Conservation (phyloP, 30 jellyfish, hydroid and myxozoan genomes). For the Mastigias papua region DNA sequence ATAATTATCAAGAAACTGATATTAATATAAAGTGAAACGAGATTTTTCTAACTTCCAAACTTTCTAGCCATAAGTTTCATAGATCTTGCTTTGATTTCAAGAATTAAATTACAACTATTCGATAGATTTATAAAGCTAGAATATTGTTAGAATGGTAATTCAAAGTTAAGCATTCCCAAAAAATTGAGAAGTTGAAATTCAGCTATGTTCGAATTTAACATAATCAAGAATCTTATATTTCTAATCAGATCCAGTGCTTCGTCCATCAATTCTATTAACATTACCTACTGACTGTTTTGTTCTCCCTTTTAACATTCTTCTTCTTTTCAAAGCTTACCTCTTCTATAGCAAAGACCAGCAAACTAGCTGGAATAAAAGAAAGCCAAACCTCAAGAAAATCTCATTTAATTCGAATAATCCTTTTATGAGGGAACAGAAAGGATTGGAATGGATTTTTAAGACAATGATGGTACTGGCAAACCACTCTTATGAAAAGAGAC, state of each 20-base stretch:
- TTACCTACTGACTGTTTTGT: neutral
- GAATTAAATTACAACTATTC: no score
- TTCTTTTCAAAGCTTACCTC: neutral
- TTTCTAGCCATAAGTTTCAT: no score
- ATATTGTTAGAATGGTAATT: no score
- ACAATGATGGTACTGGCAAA: neutral
- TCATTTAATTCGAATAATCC: neutral
- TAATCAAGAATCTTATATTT: neutral
- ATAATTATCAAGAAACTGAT: no score
- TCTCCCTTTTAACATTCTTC: neutral
- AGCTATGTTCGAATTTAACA: no score
- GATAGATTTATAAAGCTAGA: no score
- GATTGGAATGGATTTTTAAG: neutral
- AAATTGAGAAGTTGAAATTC: neutral
- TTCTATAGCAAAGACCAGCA: neutral
- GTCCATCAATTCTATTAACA: neutral
- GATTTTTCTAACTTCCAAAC: no score
- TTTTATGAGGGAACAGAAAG: neutral
- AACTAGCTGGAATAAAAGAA: neutral
- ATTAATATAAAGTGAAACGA: no score
- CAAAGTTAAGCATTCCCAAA: no score
- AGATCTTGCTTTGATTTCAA: no score
- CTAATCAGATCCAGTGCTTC: neutral
- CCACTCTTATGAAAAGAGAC: neutral
- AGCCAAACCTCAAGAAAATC: neutral